Evolutionary conservation across 2,113 vertebrate genomes (phyloP), one percentile per base, ranked within the genome.

Genomic region (Antennarius striatus): DNA sequence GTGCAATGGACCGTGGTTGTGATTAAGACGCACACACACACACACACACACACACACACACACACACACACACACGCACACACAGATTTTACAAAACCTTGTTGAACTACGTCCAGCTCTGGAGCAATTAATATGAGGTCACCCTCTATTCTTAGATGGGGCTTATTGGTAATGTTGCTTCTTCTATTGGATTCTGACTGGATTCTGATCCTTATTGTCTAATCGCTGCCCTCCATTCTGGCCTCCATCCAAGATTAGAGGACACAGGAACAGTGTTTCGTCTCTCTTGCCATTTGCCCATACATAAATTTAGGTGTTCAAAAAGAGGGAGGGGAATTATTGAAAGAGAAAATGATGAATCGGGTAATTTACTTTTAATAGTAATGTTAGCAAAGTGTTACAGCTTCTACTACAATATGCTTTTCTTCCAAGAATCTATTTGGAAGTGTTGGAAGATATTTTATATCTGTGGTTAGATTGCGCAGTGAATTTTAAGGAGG

Each of bases 111-210:
- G 79, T 83, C 67, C 62, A 51, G 71, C 68, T 77, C 70, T 17
- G 80, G 68, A 71, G 78, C 76, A 79, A 84, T 85, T 89, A 64
- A 84, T 85, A 68, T 79, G 60, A 82, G 85, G 75, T 89, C 83
- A 78, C 22, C 50, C 55, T 72, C 62, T 66, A 39, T 68, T 72
- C 65, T 77, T 62, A 78, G 79, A 76, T 75, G 77, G 73, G 54
- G 48, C 79, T 74, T 81, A 68, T 86, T 82, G 69, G 63, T 43
- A 39, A 68, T 52, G 71, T 67, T 47, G 68, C 69, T 71, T 78
- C 64, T 75, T 63, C 60, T 77, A 53, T 77, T 79, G 55, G 63
- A 76, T 67, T 74, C 61, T 32, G 56, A 68, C 81, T 84, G 32
- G 4, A 36, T 36, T 36, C 32, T 36, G 32, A 73, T 80, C 81